Evolutionary conservation across 2,113 vertebrate genomes (phyloP), one percentile per base, ranked within the genome.

Genomic region (Cebus imitator): DNA sequence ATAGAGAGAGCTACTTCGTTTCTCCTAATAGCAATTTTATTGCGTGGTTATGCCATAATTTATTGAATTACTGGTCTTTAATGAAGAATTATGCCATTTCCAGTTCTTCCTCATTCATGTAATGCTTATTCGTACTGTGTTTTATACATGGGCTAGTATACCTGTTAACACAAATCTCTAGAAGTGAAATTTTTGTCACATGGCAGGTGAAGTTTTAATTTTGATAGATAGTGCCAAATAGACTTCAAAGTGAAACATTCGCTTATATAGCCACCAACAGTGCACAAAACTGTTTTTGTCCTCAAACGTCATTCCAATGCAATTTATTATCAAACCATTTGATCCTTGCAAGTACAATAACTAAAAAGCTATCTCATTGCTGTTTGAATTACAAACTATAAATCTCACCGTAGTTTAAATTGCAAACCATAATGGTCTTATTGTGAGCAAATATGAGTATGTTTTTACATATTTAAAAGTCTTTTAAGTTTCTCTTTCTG

Each of bases 291-390:
- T 52, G 16, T 5, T 90, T 79, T 87, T 6, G 2, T 35, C 48
- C 14, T 91, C 45, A 80, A 21, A 70, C 8, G 13, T 81, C 18
- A 23, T 80, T 32, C 35, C 85, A 68, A 12, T 57, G 43, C 37
- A n/a, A 70, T 84, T 97, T 96, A 79, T 76, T 84, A 50, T 20
- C 76, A 87, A 78, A 81, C 2, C 21, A 70, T 95, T 93, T 87
- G 37, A 95, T 80, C 23, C 45, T 87, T 82, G 13, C 23, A 95
- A 64, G 52, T 50, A n/a, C 58, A 35, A 45, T 58, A 58, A 9
- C 4, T n/a, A 30, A 43, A 87, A 82, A 86, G 1, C 78, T n/a
- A 55, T 52, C 32, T 94, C 16, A 64, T 40, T 95, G 10, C 58
- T 64, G 6, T 84, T 68, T 81, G 58, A 94, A 84, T 83, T 91